Base-by-base conservation (phyloP, 2,797 vertebrate genomes). In the Botia almorhae region DNA sequence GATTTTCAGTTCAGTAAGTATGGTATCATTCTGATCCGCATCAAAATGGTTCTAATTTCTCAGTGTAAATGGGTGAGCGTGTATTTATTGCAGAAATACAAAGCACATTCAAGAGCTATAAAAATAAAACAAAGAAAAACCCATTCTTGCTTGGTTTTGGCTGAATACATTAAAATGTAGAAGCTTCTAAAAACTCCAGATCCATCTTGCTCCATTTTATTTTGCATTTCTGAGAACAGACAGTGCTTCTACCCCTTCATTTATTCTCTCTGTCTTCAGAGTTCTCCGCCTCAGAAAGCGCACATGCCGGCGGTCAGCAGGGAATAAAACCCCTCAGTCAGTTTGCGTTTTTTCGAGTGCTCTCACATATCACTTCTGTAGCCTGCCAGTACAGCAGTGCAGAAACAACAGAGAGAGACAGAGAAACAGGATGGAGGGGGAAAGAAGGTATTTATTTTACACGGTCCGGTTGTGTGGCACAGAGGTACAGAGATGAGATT, bases 281-380 rank as follows among this genome's bases (percentile, higher is more conserved):
- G 70, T 67, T 36, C 36, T 33, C 51, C 8, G 19, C 1, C 78
- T 74, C 36, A 33, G 78, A 74, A 63, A 73, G 63, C 68, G 78
- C 51, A 33, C 61, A 56, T 48, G 70, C 39, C 7, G 48, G 33
- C 50, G 48, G 68, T 60, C 70, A 68, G 78, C 51, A n/a, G 70
- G 70, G 78, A 80, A 68, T 80, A 67, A 67, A 74, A 80, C 69
- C 70, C 67, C 53, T 80, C 78, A 55, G 78, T 72, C 78, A 73
- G 69, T 53, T 72, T 73, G 55, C 1, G 4, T 53, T 51, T 71
- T 69, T 78, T 65, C 16, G 23, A 80, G 70, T 46, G 78, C 78
- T 68, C 51, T 74, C 70, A 68, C 78, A 56, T 67, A 68, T 74
- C 70, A 74, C 60, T 68, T 80, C 51, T 73, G 60, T 74, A 80